Evolutionary conservation across 2,113 vertebrate species (phyloP).

Genomic region (Ardeotis arabs): DNA sequence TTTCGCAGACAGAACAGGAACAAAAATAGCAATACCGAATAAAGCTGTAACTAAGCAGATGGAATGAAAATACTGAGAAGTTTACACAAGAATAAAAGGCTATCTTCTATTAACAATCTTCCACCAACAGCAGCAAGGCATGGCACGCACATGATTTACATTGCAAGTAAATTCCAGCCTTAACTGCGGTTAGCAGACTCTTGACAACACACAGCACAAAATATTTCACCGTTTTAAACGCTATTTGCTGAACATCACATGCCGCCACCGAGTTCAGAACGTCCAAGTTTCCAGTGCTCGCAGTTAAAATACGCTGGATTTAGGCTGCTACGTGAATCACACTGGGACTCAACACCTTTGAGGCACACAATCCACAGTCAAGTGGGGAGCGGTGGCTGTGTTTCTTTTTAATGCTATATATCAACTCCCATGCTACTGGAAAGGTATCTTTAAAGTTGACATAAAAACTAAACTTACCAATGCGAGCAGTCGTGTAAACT

Average conservation of each 20-base stretch:
- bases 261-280: fast-evolving
- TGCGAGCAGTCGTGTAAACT: constrained; percentile 98
- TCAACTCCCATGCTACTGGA: fast-evolving
- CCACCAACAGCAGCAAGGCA: not conserved
- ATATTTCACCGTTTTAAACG: not conserved
- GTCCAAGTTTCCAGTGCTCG: fast-evolving
- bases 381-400: fast-evolving
- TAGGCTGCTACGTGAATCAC: not conserved
- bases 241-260: not conserved
- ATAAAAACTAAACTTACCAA: constrained; percentile 81
- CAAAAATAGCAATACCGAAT: not conserved
- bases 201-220: not conserved
- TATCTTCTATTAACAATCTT: not conserved
- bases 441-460: not conserved
- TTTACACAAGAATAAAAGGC: not conserved
- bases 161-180: not conserved
- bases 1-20: not conserved
- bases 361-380: not conserved
- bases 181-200: not conserved
- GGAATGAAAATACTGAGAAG: constrained; percentile 15
- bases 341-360: not conserved
- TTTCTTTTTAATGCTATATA: not conserved
- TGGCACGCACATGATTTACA: not conserved
- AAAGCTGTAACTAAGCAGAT: constrained; percentile 6
- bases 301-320: not conserved